Base-by-base conservation (phyloP, 2,797 vertebrate genomes). In the Poecile montanus region DNA sequence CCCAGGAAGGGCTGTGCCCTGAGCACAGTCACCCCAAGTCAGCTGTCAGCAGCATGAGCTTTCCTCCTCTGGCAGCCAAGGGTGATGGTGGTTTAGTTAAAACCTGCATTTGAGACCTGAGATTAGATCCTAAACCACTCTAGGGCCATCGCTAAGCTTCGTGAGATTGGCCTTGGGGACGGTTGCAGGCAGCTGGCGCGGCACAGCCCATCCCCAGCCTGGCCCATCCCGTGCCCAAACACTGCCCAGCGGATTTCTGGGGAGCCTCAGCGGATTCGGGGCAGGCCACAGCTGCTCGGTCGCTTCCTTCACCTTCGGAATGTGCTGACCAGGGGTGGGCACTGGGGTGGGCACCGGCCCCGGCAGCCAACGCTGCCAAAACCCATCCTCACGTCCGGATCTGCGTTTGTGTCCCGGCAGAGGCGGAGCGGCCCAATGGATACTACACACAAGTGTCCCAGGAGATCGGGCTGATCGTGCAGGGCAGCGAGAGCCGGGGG, bases 401-500 rank as follows among this genome's bases (percentile, higher is more conserved):
- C 2, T 1, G 3, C 12, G 27, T 5, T 65, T 30, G 54, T 25
- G 47, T 78, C 32, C 70, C 45, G 32, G 51, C 76, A 93, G 97
- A 53, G 1, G 85, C 0, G 30, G 76, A 95, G 40, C 85, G 45
- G 78, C 91, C 83, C 0, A 91, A 97, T 0, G 92, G 92, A 1
- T 99, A 98, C 95, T 99, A 98, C 58, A 93, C 98, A 5, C 98
- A 94, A 15, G 97, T 98, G 60, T 97, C 98, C 0, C 97, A 98
- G 57, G 98, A 98, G 95, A 94, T 98, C 7, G 97, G 98, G 60
- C 97, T 93, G 94, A 98, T 98, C 6, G 97, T 98, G 50, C 97
- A 98, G 22, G 98, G 91, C 63, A 67, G 74, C 0, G 89, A 95
- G 63, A 50, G 76, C 77, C 62, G 36, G 15, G 56, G 14, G 17